Conservation (phyloP, 2,888 invertebrate genomes). For the Gastrophysa polygoni region DNA sequence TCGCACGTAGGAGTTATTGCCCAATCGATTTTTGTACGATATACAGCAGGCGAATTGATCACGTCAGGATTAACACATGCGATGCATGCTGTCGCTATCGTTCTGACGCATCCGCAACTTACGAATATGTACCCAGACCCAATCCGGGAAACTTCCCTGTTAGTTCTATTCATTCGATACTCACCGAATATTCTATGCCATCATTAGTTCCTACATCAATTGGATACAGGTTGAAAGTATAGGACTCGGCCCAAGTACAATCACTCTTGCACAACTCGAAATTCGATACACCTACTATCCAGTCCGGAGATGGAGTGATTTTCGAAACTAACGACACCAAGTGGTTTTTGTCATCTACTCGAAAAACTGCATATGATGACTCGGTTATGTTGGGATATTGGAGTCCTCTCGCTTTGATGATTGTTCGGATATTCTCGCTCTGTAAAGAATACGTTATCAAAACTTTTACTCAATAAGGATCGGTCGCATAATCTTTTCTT, state of each 20-base stretch:
- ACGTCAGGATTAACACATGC: no score
- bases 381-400: slow-evolving; percentile 85
- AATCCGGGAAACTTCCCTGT: no score
- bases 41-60: no score
- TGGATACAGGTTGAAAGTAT: slow-evolving; percentile 84
- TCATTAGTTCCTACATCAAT: slow-evolving; percentile 94
- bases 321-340: slow-evolving; percentile 91
- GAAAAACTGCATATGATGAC: slow-evolving; percentile 81
- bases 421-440: slow-evolving; percentile 82
- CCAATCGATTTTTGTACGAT: no score
- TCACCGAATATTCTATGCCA: slow-evolving; percentile 80
- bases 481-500: no score
- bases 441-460: slow-evolving; percentile 47
- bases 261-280: slow-evolving; percentile 85
- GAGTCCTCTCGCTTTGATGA: slow-evolving; percentile 91
- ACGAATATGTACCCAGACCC: no score
- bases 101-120: no score
- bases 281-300: slow-evolving; percentile 91
- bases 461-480: background rate
- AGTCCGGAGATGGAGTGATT: slow-evolving; percentile 95
- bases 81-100: no score
- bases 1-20: no score
- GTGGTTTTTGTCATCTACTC: slow-evolving; percentile 88
- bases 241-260: slow-evolving; percentile 84
- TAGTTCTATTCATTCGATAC: slow-evolving; percentile 30